phyloP scores from a whole-genome alignment of 2,113 vertebrate genomes.

The Pitta sordida region DNA sequence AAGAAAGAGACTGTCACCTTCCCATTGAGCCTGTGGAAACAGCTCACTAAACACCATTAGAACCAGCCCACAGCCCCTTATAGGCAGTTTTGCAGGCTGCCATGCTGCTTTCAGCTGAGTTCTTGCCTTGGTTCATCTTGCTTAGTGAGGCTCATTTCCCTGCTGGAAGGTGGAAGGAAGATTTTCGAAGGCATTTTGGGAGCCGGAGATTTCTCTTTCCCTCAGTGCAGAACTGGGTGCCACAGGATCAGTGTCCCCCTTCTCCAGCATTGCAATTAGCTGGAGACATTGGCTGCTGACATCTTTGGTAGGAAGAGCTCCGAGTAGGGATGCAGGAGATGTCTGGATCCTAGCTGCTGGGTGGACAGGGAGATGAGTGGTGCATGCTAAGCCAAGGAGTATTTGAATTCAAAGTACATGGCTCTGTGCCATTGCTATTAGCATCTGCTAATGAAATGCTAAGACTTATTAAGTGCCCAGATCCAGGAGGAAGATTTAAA shows the following conservation, averaged over 20 bases:
- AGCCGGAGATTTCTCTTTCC: background rate
- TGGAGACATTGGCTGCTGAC: background rate
- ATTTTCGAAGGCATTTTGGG: background rate
- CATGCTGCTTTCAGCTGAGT: background rate
- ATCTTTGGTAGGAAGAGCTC: background rate
- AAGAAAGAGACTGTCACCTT: background rate
- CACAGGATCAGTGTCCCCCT: background rate
- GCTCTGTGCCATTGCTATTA: slow-evolving; percentile 5
- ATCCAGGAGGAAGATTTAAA: background rate
- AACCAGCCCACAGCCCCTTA: background rate
- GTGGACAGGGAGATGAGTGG: background rate
- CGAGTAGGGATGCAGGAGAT: background rate
- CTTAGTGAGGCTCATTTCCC: background rate
- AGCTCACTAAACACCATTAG: background rate
- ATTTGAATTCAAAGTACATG: slow-evolving; percentile 28
- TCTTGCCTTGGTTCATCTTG: background rate
- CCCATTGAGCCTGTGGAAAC: background rate
- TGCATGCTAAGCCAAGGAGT: background rate
- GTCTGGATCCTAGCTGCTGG: background rate
- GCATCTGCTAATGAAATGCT: slow-evolving; percentile 35
- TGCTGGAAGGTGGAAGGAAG: background rate
- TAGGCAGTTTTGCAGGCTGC: background rate
- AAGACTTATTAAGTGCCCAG: slow-evolving; percentile 18
- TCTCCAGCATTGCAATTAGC: background rate
- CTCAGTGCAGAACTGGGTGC: background rate